Evolutionary conservation across 1,140 invertebrate species (phyloP), one percentile per base, ranked within the genome.

Genomic region (Proctacanthus coquilletti): DNA sequence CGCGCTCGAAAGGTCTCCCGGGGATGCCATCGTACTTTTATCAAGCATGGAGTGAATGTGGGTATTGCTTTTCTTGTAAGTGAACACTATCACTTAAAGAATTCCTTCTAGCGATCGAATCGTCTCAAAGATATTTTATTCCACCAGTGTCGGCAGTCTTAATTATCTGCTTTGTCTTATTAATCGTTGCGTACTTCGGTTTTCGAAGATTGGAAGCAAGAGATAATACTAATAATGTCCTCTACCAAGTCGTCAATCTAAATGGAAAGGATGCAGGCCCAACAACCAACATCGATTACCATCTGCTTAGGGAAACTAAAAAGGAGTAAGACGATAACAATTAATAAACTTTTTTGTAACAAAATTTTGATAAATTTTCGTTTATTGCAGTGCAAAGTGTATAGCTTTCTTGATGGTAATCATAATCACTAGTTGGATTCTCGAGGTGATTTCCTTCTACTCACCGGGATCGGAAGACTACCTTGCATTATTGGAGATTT

Each of bases 11-110:
- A 14, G 52, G 55, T 5, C 31, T 58, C 10, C 55, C 42, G 0
- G 55, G 55, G 21, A 58, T 56, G 53, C 55, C 55, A 0, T 58
- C 55, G 4, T 58, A 58, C 31, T 58, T 58, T 29, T 37, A 50
- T n/a, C 55, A 58, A 25, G 55, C 55, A 1, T 45, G 56, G 2
- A 58, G 52, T 2, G 55, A 56, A 45, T 58, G 45, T 46, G 40
- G 30, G 39, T 45, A 20, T 35, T 25, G 30, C 11, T 17, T n/a
- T 13, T 5, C 10, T 19, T 18, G 6, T 38, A 3, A n/a, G 8
- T 9, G 31, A 6, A 33, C 17, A 9, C 17, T 33, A n/a, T n/a
- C 17, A 33, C 11, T 15, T 10, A 33, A 33, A 33, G 8, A 9
- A 33, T 33, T 8, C 8, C 14, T 35, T 42, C 29, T 15, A 46